A percentile compares a stretch with the other conserved stretches of the same genome.
Conservation (phyloP, 2,888 invertebrate genomes). For the Parascotia fuliginaria region DNA sequence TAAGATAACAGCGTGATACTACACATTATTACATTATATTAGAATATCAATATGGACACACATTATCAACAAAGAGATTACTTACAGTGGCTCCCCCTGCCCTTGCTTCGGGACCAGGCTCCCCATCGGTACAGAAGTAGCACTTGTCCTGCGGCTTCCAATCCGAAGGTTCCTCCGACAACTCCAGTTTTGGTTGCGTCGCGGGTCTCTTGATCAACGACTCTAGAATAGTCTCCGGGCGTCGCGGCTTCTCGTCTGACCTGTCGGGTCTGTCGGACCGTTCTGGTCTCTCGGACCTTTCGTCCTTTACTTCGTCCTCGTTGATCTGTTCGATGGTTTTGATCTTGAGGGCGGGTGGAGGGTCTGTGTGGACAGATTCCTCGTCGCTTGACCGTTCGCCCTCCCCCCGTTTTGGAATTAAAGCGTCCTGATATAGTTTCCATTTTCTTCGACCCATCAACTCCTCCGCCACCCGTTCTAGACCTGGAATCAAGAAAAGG, state of each 20-base stretch:
- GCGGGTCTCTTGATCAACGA: conserved; percentile 80
- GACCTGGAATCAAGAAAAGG: conserved; percentile 86
- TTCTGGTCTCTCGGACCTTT: conserved; percentile 32
- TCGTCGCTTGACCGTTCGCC: conserved; percentile 77
- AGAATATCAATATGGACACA: too few species aligned
- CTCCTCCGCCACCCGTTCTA: conserved; percentile 98
- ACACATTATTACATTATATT: too few species aligned
- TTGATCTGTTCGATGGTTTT: conserved; percentile 84
- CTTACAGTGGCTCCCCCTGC: conserved; percentile 59
- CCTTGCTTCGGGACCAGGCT: conserved; percentile 57
- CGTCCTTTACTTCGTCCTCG: conserved; percentile 66
- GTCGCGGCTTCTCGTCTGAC: conserved; percentile 52
- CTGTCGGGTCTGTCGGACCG: conserved; percentile 10
- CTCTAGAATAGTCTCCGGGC: conserved; percentile 84
- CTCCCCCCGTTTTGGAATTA: conserved; percentile 79
- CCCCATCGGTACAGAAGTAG: conserved; percentile 90
- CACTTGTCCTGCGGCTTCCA: conserved; percentile 95
- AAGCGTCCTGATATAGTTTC: conserved; percentile 95
- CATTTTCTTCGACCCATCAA: conserved; percentile 98
- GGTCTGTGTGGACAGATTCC: conserved; percentile 79
- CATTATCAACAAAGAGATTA: conserved; percentile 2
- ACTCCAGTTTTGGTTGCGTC: conserved; percentile 76
- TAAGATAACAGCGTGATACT: too few species aligned
- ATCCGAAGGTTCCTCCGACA: conserved; percentile 85
- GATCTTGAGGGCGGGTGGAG: conserved; percentile 80